Base-by-base conservation (phyloP, 2,888 invertebrate species). In the Tetragnatha montana region DNA sequence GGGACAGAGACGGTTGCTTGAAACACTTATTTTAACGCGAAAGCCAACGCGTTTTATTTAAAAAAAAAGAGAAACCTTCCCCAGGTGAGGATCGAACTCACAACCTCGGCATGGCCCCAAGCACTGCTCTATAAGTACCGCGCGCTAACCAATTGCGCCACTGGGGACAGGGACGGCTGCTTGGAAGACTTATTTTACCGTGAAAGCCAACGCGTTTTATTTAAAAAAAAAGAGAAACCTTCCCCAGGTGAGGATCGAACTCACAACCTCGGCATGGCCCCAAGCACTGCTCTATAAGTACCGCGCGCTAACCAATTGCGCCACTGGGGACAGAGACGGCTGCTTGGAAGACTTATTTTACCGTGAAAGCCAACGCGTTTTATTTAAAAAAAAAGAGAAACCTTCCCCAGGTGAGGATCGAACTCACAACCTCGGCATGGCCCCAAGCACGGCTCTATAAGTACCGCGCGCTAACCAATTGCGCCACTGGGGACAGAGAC, bases 381-480 rank as follows among this genome's bases (percentile, higher is more conserved):
- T 1, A 60, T 60, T 60, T n/a, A n/a, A n/a, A 74, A 74, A 22
- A 22, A 21, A 21, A 71, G 10, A 0, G 8, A 35, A 74, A 3
- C 6, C 50, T 81, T 82, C 71, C 82, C 73, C 82, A 82, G 82
- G 82, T 82, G 82, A 82, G 73, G 82, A 82, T 82, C 82, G 82
- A 70, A 88, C 88, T 75, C 82, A 82, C 73, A 82, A 50, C 81
- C 82, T 78, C 75, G 81, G 78, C 81, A 75, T 78, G 0, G n/a
- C 82, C 60, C 73, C 51, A 71, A 19, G 82, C 73, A 82, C 82
- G 73, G 74, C 22, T 22, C 14, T 82, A 82, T 82, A 82, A 82
- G 82, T 82, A 82, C 82, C 82, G 82, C 82, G 81, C 73, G 82
- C 82, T 73, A 82, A 82, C 82, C 73, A 82, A 50, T 82, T 82